A percentile compares a stretch with the other conserved stretches of the same genome.
Conservation (phyloP, 2,888 invertebrate species). For the Melanotus villosus region DNA sequence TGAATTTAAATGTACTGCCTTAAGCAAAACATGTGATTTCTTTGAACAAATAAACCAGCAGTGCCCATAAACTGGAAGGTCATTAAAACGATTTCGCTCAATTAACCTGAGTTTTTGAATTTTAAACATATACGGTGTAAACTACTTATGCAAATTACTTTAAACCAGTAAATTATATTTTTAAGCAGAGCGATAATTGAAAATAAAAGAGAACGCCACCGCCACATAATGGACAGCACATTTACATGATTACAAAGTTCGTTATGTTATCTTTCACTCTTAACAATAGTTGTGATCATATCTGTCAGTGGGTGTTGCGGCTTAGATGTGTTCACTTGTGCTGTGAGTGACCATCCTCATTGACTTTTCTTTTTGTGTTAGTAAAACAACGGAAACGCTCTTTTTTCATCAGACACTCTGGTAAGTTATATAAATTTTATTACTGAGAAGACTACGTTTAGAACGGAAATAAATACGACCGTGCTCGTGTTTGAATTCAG, state of each 20-base stretch:
- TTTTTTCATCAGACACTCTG: background rate
- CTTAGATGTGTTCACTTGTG: constrained; percentile 27
- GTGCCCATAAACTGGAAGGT: constrained; percentile 1
- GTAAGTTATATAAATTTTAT: too few relatives aligned
- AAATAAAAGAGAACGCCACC: constrained; percentile 8
- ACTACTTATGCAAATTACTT: constrained; percentile 1
- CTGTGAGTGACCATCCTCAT: constrained; percentile 17
- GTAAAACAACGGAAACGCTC: background rate
- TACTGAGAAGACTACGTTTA: too few relatives aligned
- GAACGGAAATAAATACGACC: too few relatives aligned
- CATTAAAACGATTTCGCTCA: background rate
- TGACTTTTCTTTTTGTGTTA: background rate
- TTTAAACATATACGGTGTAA: background rate
- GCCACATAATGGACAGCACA: constrained; percentile 2
- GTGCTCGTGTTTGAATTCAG: too few relatives aligned
- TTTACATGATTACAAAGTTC: constrained; percentile 39
- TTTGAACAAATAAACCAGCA: too few relatives aligned
- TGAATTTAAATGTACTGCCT: too few relatives aligned
- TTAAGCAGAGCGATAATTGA: background rate
- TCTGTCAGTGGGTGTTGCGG: constrained; percentile 36
- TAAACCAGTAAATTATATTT: background rate
- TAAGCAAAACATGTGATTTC: too few relatives aligned
- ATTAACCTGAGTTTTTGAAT: background rate
- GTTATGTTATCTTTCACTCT: constrained; percentile 29
- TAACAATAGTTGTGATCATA: constrained; percentile 26